Evolutionary conservation across 1,140 invertebrate genomes (phyloP).

Genomic region (Phortica variegata): DNA sequence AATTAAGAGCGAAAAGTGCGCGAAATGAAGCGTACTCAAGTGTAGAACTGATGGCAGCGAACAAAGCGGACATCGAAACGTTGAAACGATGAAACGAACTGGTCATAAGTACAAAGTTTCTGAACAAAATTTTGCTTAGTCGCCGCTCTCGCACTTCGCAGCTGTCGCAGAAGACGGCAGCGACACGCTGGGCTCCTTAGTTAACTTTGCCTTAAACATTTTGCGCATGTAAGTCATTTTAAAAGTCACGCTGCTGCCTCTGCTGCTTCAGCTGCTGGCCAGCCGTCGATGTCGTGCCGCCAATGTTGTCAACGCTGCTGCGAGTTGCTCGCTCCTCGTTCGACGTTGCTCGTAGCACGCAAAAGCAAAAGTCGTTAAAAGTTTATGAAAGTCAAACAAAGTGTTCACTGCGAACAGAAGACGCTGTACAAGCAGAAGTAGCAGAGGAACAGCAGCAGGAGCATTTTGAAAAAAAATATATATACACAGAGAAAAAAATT

Average conservation of each 20-base stretch:
- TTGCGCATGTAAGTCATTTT: conserved; percentile 41
- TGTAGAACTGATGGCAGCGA: conserved; percentile 15
- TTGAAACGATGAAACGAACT: conserved; percentile 33
- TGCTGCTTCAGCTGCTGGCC: background rate
- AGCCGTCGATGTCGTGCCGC: too few species aligned
- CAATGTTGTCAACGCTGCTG: too few species aligned
- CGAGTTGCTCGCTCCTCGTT: too few species aligned
- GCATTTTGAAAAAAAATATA: conserved; percentile 15
- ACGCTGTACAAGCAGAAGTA: too few species aligned
- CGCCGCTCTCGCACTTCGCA: background rate
- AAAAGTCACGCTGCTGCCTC: background rate
- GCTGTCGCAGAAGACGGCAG: too few species aligned
- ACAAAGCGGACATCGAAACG: conserved; percentile 13
- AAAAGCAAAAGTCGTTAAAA: conserved; percentile 56
- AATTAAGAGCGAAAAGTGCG: too few species aligned
- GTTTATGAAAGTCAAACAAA: conserved; percentile 55
- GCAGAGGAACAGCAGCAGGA: too few species aligned
- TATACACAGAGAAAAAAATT: conserved; percentile 16
- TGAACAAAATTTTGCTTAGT: background rate
- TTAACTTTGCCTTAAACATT: background rate
- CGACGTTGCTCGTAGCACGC: conserved; percentile 28
- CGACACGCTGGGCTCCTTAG: conserved; percentile 5
- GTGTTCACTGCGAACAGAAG: conserved; percentile 23
- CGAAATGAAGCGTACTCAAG: conserved; percentile 25
- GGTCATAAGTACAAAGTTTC: conserved; percentile 46